Conservation (phyloP, 2,888 invertebrate genomes). For the Diplazon laetatorius region DNA sequence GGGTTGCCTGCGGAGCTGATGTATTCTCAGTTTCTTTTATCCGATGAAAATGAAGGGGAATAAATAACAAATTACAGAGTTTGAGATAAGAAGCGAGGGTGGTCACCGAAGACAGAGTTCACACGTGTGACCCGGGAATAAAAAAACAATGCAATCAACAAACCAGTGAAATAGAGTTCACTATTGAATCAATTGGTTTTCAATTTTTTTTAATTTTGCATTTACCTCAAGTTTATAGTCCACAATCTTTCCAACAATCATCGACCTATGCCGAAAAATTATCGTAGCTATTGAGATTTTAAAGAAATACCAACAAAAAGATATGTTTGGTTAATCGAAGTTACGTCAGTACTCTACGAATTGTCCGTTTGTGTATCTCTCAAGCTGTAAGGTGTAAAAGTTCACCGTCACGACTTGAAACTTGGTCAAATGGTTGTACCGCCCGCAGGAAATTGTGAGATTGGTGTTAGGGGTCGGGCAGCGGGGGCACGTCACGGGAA, state of each 20-base stretch:
- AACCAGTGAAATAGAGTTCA: no score
- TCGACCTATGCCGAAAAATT: no score
- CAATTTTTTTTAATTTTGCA: no score
- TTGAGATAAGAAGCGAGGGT: neutral
- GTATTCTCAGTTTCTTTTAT: slow-evolving; percentile 17
- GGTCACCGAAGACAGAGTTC: neutral
- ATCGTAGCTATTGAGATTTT: no score
- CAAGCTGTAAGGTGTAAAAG: slow-evolving; percentile 50
- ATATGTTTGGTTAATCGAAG: neutral
- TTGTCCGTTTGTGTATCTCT: neutral
- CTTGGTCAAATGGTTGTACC: slow-evolving; percentile 49
- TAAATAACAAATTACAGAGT: neutral
- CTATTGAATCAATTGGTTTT: no score
- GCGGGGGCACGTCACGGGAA: slow-evolving; percentile 33
- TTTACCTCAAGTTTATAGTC: no score
- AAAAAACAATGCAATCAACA: neutral
- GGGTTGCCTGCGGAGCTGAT: slow-evolving; percentile 8
- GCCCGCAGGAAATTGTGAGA: slow-evolving; percentile 23
- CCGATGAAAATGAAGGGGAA: neutral
- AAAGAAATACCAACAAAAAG: no score
- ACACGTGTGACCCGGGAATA: neutral
- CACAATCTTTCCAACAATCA: no score
- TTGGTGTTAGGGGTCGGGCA: slow-evolving; percentile 27
- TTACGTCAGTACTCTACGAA: no score
- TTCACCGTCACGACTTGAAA: slow-evolving; percentile 60